Evolutionary conservation across 2,888 invertebrate species (phyloP).

Genomic region (Nomada ruficornis): DNA sequence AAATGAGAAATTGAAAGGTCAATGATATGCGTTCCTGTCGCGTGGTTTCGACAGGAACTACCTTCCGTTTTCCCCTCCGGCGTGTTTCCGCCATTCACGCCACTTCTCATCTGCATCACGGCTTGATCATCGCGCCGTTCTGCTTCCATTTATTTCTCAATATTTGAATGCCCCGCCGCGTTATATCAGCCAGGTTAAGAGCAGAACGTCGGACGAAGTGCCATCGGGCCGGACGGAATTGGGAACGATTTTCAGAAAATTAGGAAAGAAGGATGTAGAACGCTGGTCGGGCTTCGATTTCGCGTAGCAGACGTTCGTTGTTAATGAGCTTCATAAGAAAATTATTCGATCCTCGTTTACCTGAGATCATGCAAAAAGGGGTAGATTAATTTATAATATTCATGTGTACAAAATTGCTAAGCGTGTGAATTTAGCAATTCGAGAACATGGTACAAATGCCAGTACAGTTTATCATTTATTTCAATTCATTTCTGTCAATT

Average conservation of each 20-base stretch:
- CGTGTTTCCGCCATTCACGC: conserved; percentile 22
- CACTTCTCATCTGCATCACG: conserved; percentile 51
- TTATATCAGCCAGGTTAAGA: conserved; percentile 19
- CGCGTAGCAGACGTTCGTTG: background rate
- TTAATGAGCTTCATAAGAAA: too few relatives aligned
- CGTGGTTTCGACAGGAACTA: conserved; percentile 71
- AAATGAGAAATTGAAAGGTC: conserved; percentile 76
- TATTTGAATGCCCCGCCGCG: conserved; percentile 42
- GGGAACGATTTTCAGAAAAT: conserved; percentile 29
- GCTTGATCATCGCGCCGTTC: conserved; percentile 44
- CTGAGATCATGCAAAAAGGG: too few relatives aligned
- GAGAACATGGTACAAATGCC: too few relatives aligned
- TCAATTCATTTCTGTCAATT: too few relatives aligned
- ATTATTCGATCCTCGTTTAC: too few relatives aligned
- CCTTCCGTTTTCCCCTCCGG: conserved; percentile 52
- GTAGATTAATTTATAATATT: too few relatives aligned
- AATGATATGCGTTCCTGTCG: conserved; percentile 74
- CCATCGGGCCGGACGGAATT: background rate
- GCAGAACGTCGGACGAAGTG: background rate
- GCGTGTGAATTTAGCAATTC: too few relatives aligned
- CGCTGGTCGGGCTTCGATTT: conserved; percentile 21
- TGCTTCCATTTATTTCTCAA: conserved; percentile 67
- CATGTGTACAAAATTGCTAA: too few relatives aligned
- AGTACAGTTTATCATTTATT: too few relatives aligned
- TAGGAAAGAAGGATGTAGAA: conserved; percentile 44